These are phyloP conservation scores for Remorina albescens DNA, from an alignment of 2,797 vertebrate species.

Conservation along the genomic window DNA sequence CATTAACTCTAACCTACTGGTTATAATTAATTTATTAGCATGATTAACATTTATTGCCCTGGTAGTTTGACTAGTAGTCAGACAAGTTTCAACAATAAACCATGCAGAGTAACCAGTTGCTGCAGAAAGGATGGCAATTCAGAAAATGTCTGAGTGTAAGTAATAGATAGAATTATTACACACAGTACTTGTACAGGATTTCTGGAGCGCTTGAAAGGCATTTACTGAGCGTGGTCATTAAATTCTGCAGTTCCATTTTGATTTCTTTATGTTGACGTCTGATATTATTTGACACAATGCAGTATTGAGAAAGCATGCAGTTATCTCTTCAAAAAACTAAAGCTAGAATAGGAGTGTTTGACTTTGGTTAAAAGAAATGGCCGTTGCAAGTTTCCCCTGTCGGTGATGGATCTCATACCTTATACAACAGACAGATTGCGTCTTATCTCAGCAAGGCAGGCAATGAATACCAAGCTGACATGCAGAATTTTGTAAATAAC, in stretches of 20 bases:
- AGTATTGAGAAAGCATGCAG: background rate
- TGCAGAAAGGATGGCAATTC: background rate
- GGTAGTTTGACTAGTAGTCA: no score
- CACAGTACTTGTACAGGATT: background rate
- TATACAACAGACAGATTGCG: slow-evolving; percentile 4
- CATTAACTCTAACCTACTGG: background rate
- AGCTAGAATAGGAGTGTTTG: background rate
- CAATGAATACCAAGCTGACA: slow-evolving; percentile 45
- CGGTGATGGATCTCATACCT: background rate
- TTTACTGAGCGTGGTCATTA: slow-evolving; percentile 12
- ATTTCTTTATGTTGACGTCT: background rate
- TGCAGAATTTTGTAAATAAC: slow-evolving; percentile 44
- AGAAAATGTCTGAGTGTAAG: background rate
- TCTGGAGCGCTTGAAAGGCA: background rate
- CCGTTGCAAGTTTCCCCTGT: background rate
- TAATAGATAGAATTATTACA: background rate
- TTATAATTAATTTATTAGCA: background rate
- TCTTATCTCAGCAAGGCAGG: slow-evolving; percentile 25
- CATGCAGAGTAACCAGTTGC: background rate
- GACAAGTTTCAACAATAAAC: no score
- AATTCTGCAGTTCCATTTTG: background rate
- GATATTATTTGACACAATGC: background rate
- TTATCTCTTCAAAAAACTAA: slow-evolving; percentile 6
- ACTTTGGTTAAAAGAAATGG: slow-evolving; percentile 5
- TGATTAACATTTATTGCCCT: background rate